Conservation (phyloP, 2,888 invertebrate species). For the Spialia ferax region DNA sequence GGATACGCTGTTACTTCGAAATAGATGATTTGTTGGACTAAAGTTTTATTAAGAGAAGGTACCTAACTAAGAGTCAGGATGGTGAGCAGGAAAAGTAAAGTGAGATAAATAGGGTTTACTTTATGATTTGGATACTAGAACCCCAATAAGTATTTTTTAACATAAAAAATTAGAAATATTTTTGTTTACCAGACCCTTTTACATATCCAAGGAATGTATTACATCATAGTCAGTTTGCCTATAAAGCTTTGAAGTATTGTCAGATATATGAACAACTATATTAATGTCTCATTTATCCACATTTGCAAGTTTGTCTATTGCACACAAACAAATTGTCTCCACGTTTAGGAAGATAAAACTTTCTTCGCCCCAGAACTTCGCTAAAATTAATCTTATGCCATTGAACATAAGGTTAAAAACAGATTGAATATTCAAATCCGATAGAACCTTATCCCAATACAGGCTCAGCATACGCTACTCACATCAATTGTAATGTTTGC, state of each 20-base stretch:
- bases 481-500: conserved; percentile 63
- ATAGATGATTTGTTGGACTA: conserved; percentile 6
- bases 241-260: conserved; percentile 65
- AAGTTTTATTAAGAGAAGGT: no score
- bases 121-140: no score
- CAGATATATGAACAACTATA: conserved; percentile 67
- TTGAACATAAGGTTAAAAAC: conserved; percentile 43
- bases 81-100: no score
- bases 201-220: no score
- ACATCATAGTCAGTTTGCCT: no score
- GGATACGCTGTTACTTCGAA: conserved; percentile 39
- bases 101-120: no score
- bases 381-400: conserved; percentile 45
- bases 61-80: no score
- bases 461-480: conserved; percentile 49
- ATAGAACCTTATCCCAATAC: conserved; percentile 49
- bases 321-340: conserved; percentile 61
- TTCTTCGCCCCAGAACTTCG: conserved; percentile 37
- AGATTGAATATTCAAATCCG: conserved; percentile 31
- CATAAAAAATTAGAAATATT: no score
- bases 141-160: no score
- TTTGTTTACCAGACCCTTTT: no score
- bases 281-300: conserved; percentile 68
- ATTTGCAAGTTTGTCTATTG: conserved; percentile 70
- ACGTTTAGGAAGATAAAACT: conserved; percentile 37